phyloP scores from a whole-genome alignment of 2,113 vertebrate genomes.

The Pseudopipra pipra region DNA sequence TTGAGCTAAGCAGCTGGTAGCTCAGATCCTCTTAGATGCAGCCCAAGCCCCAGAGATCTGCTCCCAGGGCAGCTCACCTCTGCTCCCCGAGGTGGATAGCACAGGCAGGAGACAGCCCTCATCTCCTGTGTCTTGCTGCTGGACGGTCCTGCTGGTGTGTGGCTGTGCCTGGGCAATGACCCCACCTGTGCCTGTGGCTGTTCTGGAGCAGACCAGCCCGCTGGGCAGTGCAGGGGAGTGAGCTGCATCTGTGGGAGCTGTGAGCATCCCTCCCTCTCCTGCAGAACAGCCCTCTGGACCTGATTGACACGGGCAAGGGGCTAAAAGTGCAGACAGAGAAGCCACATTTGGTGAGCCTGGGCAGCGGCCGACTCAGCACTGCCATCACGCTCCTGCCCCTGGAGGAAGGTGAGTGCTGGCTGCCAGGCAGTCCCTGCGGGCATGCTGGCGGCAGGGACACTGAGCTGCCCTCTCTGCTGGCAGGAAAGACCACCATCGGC shows the following conservation, averaged over 20 bases:
- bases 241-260: rapidly evolving
- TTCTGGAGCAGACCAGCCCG: not conserved
- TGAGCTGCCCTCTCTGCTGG: not conserved
- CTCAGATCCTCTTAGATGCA: not conserved
- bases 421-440: rapidly evolving
- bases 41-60: not conserved
- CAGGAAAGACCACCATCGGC: conserved; percentile 89
- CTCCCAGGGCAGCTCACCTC: not conserved
- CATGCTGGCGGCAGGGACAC: rapidly evolving
- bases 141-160: not conserved
- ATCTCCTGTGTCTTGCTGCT: rapidly evolving
- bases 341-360: conserved; percentile 94
- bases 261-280: not conserved
- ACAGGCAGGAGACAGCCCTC: not conserved
- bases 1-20: not conserved
- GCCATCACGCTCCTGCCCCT: conserved; percentile 93
- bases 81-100: not conserved
- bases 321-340: conserved; percentile 93
- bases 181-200: rapidly evolving
- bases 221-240: not conserved
- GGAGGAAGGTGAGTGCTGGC: conserved; percentile 83
- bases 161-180: not conserved
- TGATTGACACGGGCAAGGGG: conserved; percentile 90
- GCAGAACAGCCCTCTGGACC: conserved; percentile 88
- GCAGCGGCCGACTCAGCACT: conserved; percentile 92